Evolutionary conservation across 1,140 invertebrate genomes (phyloP).

Genomic region (Oncopodura yosiiana): DNA sequence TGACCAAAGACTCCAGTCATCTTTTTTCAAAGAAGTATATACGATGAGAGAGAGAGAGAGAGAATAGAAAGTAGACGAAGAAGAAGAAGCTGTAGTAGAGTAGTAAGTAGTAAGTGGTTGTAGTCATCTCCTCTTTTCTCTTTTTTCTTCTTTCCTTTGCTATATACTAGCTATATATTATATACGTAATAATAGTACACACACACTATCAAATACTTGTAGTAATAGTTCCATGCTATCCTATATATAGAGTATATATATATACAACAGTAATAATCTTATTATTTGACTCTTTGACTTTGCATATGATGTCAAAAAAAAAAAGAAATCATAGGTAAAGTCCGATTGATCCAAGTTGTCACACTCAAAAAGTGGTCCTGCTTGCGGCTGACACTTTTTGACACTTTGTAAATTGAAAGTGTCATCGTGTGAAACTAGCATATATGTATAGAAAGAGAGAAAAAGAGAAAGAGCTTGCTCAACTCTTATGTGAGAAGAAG

Average conservation of each 20-base stretch:
- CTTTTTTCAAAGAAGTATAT: neutral
- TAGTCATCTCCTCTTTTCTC: neutral
- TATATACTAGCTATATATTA: neutral
- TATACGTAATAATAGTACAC: no score
- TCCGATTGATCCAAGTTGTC: neutral
- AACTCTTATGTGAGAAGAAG: no score
- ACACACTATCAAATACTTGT: neutral
- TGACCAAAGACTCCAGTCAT: neutral
- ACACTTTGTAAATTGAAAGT: slow-evolving; percentile 35
- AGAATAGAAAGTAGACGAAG: no score
- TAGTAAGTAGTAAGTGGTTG: no score
- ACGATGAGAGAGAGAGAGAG: neutral
- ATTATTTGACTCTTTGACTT: neutral
- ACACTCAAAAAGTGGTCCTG: neutral
- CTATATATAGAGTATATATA: no score
- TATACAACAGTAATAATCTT: neutral
- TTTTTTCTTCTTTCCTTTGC: neutral
- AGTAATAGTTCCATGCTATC: no score
- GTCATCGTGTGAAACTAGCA: no score
- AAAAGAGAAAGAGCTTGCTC: no score
- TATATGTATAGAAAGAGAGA: no score
- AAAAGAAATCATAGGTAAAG: neutral
- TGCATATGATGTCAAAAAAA: neutral
- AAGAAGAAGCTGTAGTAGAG: no score
- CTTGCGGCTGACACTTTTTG: slow-evolving; percentile 28